Evolutionary conservation across 2,113 vertebrate species (phyloP).

Genomic region (Anoura caudifer): DNA sequence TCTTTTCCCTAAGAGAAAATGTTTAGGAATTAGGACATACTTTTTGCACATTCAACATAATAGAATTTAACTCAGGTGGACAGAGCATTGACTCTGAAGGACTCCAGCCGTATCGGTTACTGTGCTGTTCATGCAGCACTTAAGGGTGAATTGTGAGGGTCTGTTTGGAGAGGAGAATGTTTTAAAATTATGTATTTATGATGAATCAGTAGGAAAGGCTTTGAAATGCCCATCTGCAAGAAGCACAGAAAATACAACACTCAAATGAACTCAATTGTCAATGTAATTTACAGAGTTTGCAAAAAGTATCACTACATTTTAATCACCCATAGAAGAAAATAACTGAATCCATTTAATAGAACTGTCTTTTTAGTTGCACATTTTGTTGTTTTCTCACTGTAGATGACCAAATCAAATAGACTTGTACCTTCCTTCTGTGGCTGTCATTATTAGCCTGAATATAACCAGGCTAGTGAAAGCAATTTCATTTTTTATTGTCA

Average conservation of each 20-base stretch:
- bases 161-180: not conserved
- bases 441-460: not conserved
- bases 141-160: not conserved
- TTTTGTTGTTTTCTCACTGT: not conserved
- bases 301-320: slow-evolving; percentile 19
- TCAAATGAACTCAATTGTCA: not conserved
- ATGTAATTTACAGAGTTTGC: slow-evolving; percentile 6
- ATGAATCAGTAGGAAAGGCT: not conserved
- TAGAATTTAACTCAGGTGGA: not conserved
- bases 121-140: not conserved
- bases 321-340: slow-evolving; percentile 32
- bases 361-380: slow-evolving; percentile 20
- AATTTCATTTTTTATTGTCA: slow-evolving; percentile 22
- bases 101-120: not conserved
- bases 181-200: slow-evolving; percentile 33
- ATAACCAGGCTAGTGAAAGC: not conserved
- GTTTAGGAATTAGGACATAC: not conserved
- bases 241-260: slow-evolving; percentile 2
- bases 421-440: not conserved
- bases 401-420: not conserved
- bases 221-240: slow-evolving; percentile 17
- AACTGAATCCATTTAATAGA: slow-evolving; percentile 25
- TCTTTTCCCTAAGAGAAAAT: not conserved
- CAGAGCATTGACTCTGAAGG: not conserved
- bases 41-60: not conserved